Evolutionary conservation across 2,888 invertebrate species (phyloP), one percentile per base, ranked within the genome.

Genomic region (Cinara cedri): DNA sequence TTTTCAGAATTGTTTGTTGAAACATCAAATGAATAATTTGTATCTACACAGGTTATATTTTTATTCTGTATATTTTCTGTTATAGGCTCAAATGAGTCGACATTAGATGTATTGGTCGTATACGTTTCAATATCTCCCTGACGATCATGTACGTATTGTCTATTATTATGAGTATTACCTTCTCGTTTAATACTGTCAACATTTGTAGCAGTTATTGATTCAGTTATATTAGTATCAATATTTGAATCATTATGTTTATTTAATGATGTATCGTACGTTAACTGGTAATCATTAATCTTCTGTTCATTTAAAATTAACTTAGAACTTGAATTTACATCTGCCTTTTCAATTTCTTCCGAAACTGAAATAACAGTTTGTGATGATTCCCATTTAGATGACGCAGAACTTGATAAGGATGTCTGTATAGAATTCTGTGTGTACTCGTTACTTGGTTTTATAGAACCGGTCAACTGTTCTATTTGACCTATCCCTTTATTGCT

Each of bases 301-400:
- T 51, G 72, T 71, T 80, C 63, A 13, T 55, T 44, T 13, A 16
- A 24, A 24, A 57, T 63, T 24, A 19, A 63, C 55, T 65, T 65
- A 4, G 72, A 55, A 44, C 16, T 46, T 19, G 26, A 44, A 54
- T 72, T 34, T 14, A 54, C 49, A n/a, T 80, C 72, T 19, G 44
- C 19, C 2, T 54, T 62, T 26, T 72, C 72, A 63, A 72, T 19
- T 34, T 80, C 72, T 65, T 80, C 80, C 13, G 80, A 80, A 14
- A 57, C 72, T 4, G 80, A 63, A 63, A 72, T 14, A 26, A 19
- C 63, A 1, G 72, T 72, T 21, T 63, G 65, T 11, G 80, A 63
- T 3, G 80, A 80, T 65, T 63, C 26, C 72, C 80, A 55, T 44
- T 46, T 63, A 2, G 80, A 54, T 10, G 78, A 49, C 1, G 78